Percentiles rank a stretch among this genome's conserved stretches.
phyloP scores from a whole-genome alignment of 2,113 vertebrate species.

The Prinia subflava region DNA sequence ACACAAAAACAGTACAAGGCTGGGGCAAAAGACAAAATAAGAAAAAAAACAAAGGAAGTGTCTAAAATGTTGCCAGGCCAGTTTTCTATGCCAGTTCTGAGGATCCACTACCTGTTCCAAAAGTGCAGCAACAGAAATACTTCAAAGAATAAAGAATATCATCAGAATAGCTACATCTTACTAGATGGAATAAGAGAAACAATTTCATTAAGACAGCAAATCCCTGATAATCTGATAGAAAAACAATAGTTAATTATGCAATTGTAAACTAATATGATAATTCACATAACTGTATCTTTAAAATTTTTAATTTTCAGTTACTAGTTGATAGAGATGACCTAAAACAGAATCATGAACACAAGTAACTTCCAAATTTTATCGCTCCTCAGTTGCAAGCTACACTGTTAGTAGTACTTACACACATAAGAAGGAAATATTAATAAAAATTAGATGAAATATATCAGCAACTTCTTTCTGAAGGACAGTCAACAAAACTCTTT shows the following conservation, averaged over 20 bases:
- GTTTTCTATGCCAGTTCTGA: not conserved
- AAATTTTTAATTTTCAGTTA: not conserved
- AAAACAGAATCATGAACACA: not conserved
- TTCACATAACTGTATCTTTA: not conserved
- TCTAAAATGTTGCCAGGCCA: not conserved
- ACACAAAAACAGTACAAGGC: not conserved
- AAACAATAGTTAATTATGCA: not conserved
- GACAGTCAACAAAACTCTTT: not conserved
- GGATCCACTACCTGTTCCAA: not conserved
- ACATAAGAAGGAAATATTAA: not conserved
- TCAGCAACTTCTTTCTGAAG: not conserved
- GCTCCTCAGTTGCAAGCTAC: not conserved
- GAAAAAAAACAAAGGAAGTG: not conserved
- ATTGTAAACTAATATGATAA: not conserved
- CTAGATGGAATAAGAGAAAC: not conserved
- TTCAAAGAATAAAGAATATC: not conserved
- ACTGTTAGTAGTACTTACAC: rapidly evolving
- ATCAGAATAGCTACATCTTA: not conserved
- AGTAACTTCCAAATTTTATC: not conserved
- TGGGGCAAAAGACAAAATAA: not conserved
- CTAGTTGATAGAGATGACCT: not conserved
- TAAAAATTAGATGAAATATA: not conserved
- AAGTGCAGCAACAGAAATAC: not conserved
- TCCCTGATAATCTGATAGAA: not conserved
- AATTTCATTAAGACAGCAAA: not conserved